Base-by-base conservation (phyloP, 2,888 invertebrate genomes). In the Myopa tessellatipennis region DNA sequence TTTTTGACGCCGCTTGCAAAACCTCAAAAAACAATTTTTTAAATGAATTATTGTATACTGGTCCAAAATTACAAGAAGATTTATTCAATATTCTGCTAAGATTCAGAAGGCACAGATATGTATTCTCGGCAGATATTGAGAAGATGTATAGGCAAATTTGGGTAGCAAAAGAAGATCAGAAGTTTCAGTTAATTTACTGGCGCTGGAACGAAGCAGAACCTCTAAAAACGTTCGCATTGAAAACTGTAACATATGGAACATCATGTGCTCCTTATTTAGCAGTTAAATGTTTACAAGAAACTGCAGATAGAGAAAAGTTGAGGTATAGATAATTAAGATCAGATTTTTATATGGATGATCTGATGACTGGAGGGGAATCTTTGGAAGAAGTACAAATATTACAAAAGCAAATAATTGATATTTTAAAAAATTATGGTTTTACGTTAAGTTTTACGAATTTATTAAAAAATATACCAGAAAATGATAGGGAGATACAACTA, bases 171-270 rank as follows among this genome's bases (percentile, higher is more conserved):
- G 58, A 58, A 58, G 4, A 58, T 58, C 58, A n/a, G 10, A 58
- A 58, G 58, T 58, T 14, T 58, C 58, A 58, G 58, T n/a, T 58
- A 6, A 58, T 58, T 58, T 58, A 58, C 58, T n/a, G 58, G 58
- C 58, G n/a, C 6, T 16, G 1, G 52, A 52, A 52, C 1, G 52
- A 52, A 52, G 52, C 52, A 12, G 52, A 52, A 14, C 52, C 52
- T 52, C 52, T 52, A 52, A 52, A 52, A 14, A 52, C 52, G 10
- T 82, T 76, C 52, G 68, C 67, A 16, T 38, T 82, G 4, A 81
- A 80, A 12, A 61, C 52, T 52, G 52, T 12, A 26, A 26, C 26
- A 26, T 26, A 26, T 26, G 26, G 26, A 26, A 26, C 26, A 26
- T 26, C 26, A 26, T 26, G 26, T 26, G 26, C 26, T 26, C 26